phyloP scores from a whole-genome alignment of 2,888 invertebrate species.

The Chrysodeixis includens region DNA sequence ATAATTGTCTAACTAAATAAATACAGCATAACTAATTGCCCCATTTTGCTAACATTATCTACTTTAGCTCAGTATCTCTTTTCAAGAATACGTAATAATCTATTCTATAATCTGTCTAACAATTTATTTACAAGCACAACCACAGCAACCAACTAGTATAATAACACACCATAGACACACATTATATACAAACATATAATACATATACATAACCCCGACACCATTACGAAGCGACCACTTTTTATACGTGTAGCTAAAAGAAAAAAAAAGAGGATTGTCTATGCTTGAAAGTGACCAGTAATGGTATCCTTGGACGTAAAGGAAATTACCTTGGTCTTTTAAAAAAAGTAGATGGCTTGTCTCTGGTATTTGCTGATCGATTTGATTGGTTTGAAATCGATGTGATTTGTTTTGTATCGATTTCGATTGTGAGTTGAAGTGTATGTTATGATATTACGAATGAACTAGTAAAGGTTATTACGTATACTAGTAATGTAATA shows the following conservation, averaged over 20 bases:
- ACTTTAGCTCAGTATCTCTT: too few relatives aligned
- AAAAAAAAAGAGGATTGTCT: conserved; percentile 51
- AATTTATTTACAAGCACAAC: conserved; percentile 11
- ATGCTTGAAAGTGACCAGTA: conserved; percentile 56
- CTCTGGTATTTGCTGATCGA: conserved; percentile 26
- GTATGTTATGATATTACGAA: not conserved
- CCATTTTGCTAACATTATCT: too few relatives aligned
- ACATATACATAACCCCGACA: conserved; percentile 11
- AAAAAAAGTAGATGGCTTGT: conserved; percentile 38
- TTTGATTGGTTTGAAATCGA: conserved; percentile 1
- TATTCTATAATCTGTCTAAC: too few relatives aligned
- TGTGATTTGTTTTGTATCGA: not conserved
- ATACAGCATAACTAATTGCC: too few relatives aligned
- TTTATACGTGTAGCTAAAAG: conserved; percentile 50
- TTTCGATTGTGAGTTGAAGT: not conserved
- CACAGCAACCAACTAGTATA: conserved; percentile 11
- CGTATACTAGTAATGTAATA: too few relatives aligned
- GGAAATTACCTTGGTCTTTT: conserved; percentile 53
- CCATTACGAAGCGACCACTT: conserved; percentile 47
- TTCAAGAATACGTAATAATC: too few relatives aligned
- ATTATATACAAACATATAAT: conserved; percentile 13
- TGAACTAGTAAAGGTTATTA: too few relatives aligned
- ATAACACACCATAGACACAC: not conserved
- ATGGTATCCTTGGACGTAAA: conserved; percentile 59
- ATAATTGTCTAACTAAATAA: too few relatives aligned